A percentile compares a stretch with the other conserved stretches of the same genome.
Conservation (phyloP, 2,888 invertebrate genomes). For the Melipona beecheii region DNA sequence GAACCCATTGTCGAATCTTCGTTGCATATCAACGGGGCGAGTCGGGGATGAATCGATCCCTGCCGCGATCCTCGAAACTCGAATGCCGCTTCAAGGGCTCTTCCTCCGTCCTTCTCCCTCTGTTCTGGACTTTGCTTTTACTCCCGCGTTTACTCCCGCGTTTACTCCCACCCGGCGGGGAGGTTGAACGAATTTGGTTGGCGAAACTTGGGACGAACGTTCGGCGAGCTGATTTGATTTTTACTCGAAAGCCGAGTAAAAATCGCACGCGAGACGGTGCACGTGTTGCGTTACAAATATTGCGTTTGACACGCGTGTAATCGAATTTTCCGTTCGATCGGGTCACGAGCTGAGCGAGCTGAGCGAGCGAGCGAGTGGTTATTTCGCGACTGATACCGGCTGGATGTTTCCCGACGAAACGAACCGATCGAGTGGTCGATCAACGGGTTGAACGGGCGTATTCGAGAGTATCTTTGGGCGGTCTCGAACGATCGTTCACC, state of each 20-base stretch:
- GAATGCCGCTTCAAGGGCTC: conserved; percentile 44
- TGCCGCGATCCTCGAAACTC: conserved; percentile 42
- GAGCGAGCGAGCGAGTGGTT: neutral
- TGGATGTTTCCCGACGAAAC: conserved; percentile 11
- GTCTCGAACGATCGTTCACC: conserved; percentile 64
- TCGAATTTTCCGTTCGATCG: neutral
- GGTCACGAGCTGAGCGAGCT: neutral
- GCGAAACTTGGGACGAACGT: conserved; percentile 21
- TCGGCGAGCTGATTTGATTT: conserved; percentile 10
- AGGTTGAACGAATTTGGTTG: conserved; percentile 15
- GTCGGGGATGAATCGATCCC: conserved; percentile 38
- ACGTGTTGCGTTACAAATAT: conserved; percentile 1
- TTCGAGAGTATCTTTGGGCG: conserved; percentile 36
- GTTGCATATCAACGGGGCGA: conserved; percentile 41
- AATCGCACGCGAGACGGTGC: neutral
- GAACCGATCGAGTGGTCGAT: conserved; percentile 1
- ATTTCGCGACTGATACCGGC: conserved; percentile 14
- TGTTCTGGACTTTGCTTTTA: neutral
- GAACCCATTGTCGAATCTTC: conserved; percentile 56
- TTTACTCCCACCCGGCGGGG: conserved; percentile 20
- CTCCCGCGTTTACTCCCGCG: conserved; percentile 5
- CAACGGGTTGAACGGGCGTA: neutral
- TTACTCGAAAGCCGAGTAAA: neutral
- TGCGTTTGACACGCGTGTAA: conserved; percentile 2
- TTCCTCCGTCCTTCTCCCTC: neutral